Conservation (phyloP, 2,113 vertebrate genomes). For the Physeter macrocephalus region DNA sequence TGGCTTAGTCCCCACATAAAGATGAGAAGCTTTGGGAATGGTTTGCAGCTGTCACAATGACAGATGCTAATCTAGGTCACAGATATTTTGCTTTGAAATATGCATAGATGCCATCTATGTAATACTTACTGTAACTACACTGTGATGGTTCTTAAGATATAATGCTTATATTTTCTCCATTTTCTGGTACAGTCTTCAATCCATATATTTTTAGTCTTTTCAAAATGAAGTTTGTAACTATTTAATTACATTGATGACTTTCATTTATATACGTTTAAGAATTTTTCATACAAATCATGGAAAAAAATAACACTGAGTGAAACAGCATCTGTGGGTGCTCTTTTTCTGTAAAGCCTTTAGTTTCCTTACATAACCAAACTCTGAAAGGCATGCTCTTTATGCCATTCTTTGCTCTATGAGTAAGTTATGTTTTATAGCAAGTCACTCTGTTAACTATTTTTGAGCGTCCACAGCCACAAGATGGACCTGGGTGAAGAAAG, state of each 20-base stretch:
- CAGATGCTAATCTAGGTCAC: slow-evolving; percentile 37
- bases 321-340: not conserved
- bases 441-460: not conserved
- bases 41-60: slow-evolving; percentile 2
- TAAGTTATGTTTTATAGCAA: not conserved
- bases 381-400: not conserved
- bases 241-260: not conserved
- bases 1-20: not conserved
- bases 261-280: not conserved
- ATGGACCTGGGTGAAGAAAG: not conserved
- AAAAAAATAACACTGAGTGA: not conserved
- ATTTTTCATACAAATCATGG: slow-evolving; percentile 17
- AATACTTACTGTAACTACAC: not conserved
- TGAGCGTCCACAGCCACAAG: not conserved
- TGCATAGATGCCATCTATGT: not conserved
- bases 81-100: slow-evolving; percentile 41
- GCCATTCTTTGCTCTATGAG: not conserved
- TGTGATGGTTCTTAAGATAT: not conserved
- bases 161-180: not conserved
- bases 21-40: not conserved
- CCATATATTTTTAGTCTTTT: not conserved
- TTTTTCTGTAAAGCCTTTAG: not conserved
- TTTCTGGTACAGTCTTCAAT: slow-evolving; percentile 2
- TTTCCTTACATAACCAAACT: not conserved
- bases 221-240: not conserved